Conservation (phyloP, 2,113 vertebrate species). For the Pundamilia nyererei region DNA sequence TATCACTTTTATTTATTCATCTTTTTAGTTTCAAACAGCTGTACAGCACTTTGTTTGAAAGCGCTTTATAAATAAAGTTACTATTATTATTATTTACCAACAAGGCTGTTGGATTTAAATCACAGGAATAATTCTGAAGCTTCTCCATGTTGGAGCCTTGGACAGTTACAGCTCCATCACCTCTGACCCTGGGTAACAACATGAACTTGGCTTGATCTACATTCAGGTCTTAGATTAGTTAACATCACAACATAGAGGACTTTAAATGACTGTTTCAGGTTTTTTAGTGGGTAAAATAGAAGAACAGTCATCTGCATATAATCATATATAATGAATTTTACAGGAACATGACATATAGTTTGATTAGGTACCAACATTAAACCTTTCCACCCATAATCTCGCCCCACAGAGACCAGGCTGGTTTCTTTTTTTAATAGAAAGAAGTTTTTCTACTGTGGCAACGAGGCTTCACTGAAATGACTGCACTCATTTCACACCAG, state of each 20-base stretch:
- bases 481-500: not conserved
- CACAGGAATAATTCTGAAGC: not conserved
- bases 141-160: not conserved
- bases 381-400: not conserved
- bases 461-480: not conserved
- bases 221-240: not conserved
- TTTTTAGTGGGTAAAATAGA: not conserved
- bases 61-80: not conserved
- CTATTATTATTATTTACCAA: not conserved
- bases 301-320: not conserved
- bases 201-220: not conserved
- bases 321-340: not conserved
- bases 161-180: not conserved
- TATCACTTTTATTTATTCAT: fast-evolving
- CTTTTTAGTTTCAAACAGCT: not conserved
- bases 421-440: not conserved
- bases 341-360: not conserved
- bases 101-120: not conserved
- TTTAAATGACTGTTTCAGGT: not conserved
- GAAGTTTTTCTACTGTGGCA: not conserved
- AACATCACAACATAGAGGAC: not conserved
- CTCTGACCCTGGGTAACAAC: not conserved
- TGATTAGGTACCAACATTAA: not conserved
- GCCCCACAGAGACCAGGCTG: not conserved
- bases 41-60: not conserved